These are phyloP conservation scores for Lepus americanus DNA, from an alignment of 2,113 vertebrate species.

Conservation along the genomic window DNA sequence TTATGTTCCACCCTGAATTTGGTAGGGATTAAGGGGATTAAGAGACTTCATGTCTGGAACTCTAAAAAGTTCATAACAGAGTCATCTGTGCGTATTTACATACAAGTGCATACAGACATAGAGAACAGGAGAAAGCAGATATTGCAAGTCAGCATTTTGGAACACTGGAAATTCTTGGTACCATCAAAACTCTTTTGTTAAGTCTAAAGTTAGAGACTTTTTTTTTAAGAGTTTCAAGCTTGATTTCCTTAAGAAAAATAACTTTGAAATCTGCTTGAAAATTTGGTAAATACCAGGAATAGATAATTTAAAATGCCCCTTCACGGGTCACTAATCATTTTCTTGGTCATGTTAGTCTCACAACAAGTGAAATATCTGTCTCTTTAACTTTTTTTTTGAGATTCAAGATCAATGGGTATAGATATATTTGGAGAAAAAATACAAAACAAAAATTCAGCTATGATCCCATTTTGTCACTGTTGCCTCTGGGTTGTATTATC, in stretches of 20 bases:
- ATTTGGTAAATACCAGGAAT: neutral
- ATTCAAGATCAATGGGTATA: neutral
- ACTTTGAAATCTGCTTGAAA: neutral
- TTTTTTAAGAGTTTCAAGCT: neutral
- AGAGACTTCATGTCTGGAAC: neutral
- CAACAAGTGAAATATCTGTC: neutral
- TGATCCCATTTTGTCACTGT: neutral
- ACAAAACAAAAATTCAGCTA: neutral
- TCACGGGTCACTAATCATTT: neutral
- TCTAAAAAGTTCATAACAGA: neutral
- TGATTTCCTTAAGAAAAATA: neutral
- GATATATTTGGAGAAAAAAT: neutral
- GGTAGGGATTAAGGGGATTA: neutral
- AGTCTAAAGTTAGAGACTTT: neutral
- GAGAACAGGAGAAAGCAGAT: neutral
- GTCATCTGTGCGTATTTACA: neutral
- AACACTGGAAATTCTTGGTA: neutral
- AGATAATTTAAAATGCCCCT: neutral
- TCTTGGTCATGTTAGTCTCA: neutral
- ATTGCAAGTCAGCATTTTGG: neutral
- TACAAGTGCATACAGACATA: neutral
- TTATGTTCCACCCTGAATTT: neutral
- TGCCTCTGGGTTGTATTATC: neutral
- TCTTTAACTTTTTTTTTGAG: neutral
- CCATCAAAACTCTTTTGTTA: neutral